These are phyloP conservation scores for Oedothorax gibbosus DNA, from an alignment of 1,140 invertebrate genomes.

Conservation along the genomic window DNA sequence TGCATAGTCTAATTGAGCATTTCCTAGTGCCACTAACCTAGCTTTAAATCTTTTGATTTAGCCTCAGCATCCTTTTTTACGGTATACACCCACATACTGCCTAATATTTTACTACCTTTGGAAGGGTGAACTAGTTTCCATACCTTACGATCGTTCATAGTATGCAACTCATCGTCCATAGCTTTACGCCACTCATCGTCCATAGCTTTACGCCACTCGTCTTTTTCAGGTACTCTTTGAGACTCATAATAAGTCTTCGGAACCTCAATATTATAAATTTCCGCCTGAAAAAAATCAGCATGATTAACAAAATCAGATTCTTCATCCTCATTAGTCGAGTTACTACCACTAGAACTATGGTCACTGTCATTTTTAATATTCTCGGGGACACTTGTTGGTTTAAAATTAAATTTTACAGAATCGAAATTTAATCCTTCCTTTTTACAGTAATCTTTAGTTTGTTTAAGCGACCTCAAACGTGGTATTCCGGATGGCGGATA, in stretches of 20 bases:
- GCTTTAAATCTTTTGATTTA: slow-evolving; percentile 22
- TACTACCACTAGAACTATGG: too few species aligned
- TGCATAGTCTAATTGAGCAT: not conserved
- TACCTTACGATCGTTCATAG: slow-evolving; percentile 8
- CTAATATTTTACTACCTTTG: not conserved
- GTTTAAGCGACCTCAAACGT: not conserved
- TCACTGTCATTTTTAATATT: not conserved
- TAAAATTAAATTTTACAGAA: not conserved
- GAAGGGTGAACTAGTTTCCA: not conserved
- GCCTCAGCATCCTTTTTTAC: not conserved
- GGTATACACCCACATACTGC: slow-evolving; percentile 38
- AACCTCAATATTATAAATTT: not conserved
- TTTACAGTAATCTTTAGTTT: not conserved
- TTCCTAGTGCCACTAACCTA: slow-evolving; percentile 4
- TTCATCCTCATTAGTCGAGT: too few species aligned
- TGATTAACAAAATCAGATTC: not conserved
- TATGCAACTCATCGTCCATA: slow-evolving; percentile 47
- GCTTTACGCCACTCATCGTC: too few species aligned
- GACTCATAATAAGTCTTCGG: not conserved
- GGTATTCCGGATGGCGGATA: not conserved
- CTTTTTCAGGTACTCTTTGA: not conserved
- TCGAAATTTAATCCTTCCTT: not conserved
- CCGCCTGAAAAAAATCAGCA: not conserved
- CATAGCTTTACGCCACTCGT: slow-evolving; percentile 1
- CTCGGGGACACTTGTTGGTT: not conserved